Evolutionary conservation across 2,797 vertebrate species (phyloP).

Genomic region (Petrocephalus sullivani): DNA sequence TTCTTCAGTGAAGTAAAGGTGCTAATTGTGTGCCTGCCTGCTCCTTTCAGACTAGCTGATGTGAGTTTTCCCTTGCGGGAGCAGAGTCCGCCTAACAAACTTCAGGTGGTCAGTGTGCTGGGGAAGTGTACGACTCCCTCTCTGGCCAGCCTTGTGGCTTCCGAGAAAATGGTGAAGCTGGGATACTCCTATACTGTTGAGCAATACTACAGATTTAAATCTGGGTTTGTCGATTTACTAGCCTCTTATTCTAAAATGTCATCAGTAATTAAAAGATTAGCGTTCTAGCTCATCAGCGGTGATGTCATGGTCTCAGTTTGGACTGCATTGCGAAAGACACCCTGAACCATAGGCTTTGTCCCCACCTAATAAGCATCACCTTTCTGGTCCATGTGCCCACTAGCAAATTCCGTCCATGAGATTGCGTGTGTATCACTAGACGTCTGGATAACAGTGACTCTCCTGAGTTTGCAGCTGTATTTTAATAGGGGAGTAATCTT

Average conservation of each 20-base stretch:
- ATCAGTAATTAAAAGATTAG: background rate
- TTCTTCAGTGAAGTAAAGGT: background rate
- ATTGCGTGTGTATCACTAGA: background rate
- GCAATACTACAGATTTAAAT: background rate
- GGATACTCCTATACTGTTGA: background rate
- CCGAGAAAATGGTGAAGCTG: no score
- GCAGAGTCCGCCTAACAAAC: background rate
- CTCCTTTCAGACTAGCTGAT: no score
- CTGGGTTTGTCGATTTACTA: background rate
- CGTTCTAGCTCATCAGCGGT: background rate
- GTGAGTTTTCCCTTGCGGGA: background rate
- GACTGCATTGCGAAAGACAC: background rate
- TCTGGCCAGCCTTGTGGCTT: background rate
- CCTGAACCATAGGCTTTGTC: background rate
- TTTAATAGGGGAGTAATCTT: slow-evolving; percentile 1
- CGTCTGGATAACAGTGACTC: background rate
- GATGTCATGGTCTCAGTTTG: background rate
- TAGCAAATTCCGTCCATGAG: background rate
- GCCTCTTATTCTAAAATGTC: background rate
- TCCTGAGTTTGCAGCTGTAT: background rate
- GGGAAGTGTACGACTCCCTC: background rate
- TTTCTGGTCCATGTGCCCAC: background rate
- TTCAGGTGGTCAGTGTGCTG: background rate
- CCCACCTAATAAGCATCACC: background rate
- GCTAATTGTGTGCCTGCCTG: background rate